phyloP scores from a whole-genome alignment of 2,113 vertebrate species.

The Pseudonaja textilis region DNA sequence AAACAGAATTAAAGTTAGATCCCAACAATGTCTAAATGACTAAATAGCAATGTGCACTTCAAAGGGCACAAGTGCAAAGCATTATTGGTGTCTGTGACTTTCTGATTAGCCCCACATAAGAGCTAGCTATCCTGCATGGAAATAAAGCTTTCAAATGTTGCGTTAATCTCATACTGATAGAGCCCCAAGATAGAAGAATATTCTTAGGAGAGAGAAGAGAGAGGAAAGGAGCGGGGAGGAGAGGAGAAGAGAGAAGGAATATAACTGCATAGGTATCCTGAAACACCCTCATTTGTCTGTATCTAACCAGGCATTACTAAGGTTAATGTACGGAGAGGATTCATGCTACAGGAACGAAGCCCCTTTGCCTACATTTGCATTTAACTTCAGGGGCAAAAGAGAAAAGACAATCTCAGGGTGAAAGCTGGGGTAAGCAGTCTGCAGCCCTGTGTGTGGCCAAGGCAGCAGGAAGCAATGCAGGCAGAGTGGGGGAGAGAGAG shows the following conservation, averaged over 20 bases:
- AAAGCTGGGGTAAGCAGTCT: slow-evolving; percentile 64
- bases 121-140: slow-evolving; percentile 19
- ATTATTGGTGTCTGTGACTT: slow-evolving; percentile 18
- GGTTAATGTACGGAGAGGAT: neutral
- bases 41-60: slow-evolving; percentile 21
- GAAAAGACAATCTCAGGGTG: slow-evolving; percentile 14
- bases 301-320: slow-evolving; percentile 39
- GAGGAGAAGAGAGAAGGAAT: slow-evolving; percentile 40
- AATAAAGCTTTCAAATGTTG: slow-evolving; percentile 18
- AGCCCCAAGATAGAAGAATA: slow-evolving; percentile 22
- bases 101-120: slow-evolving; percentile 20
- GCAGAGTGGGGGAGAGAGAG: slow-evolving; percentile 40
- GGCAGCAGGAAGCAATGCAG: slow-evolving; percentile 63
- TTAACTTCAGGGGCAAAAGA: slow-evolving; percentile 56
- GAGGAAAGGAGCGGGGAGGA: slow-evolving; percentile 33
- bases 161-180: slow-evolving; percentile 29
- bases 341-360: slow-evolving; percentile 32
- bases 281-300: neutral
- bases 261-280: slow-evolving; percentile 25
- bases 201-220: neutral
- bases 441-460: slow-evolving; percentile 67
- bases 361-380: slow-evolving; percentile 48
- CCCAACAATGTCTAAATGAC: neutral
- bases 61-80: slow-evolving; percentile 33
- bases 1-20: neutral